phyloP scores from a whole-genome alignment of 2,797 vertebrate species.

The Simalia tracyae region DNA sequence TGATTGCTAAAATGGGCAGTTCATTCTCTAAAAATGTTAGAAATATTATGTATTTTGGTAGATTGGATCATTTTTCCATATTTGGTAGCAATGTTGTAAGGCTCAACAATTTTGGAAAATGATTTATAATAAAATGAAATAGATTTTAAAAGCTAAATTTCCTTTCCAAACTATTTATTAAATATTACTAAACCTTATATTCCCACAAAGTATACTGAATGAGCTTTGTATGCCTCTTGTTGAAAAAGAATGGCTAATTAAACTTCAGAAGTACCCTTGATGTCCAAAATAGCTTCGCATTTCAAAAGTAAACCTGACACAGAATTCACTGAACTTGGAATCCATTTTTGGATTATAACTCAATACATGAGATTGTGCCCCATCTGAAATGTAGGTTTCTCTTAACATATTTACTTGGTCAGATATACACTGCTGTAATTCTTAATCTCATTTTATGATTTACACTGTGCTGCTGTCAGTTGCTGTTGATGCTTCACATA shows the following conservation, averaged over 20 bases:
- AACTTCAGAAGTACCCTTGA: not conserved
- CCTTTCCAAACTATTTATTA: too few species aligned
- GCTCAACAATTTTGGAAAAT: too few species aligned
- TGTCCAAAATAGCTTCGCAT: not conserved
- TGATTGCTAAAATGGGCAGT: too few species aligned
- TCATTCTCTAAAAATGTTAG: too few species aligned
- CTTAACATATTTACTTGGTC: not conserved
- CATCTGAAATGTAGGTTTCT: not conserved
- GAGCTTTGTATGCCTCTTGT: not conserved
- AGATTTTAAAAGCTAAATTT: too few species aligned
- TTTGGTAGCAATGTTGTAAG: too few species aligned
- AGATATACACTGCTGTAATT: not conserved
- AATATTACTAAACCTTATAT: too few species aligned
- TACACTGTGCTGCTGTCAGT: not conserved
- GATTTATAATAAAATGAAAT: too few species aligned
- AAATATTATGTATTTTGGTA: too few species aligned
- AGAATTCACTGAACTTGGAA: too few species aligned
- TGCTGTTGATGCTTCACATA: not conserved
- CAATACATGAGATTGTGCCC: not conserved
- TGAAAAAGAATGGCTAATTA: not conserved
- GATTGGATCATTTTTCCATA: too few species aligned
- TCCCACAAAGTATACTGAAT: not conserved
- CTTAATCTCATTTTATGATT: not conserved
- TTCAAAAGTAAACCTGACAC: too few species aligned
- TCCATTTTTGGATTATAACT: not conserved